Percentiles rank a stretch among this genome's conserved stretches.
Evolutionary conservation across 1,140 invertebrate genomes (phyloP).

Genomic region (Solen grandis): DNA sequence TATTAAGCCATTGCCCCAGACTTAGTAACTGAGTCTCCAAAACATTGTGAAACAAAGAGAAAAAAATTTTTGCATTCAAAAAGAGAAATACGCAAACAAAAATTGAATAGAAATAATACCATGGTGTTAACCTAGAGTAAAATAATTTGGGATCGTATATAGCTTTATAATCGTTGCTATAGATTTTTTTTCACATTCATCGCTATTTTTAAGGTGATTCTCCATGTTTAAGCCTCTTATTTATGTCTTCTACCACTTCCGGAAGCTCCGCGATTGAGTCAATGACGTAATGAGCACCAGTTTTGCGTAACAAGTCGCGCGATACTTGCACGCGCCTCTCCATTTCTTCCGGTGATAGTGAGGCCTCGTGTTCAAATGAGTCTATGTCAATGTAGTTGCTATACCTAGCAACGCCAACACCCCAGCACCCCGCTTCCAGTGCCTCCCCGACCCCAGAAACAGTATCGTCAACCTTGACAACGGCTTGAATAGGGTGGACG

Average conservation of each 20-base stretch:
- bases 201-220: constrained; percentile 78
- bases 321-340: constrained; percentile 66
- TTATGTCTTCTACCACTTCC: constrained; percentile 79
- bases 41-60: too few species aligned
- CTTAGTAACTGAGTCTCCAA: too few species aligned
- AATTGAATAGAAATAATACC: too few species aligned
- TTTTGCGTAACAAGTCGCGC: constrained; percentile 75
- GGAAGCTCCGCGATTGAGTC: constrained; percentile 79
- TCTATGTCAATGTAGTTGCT: constrained; percentile 81
- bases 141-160: too few species aligned
- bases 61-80: too few species aligned
- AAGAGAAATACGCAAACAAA: too few species aligned
- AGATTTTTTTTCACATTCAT: too few species aligned
- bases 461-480: constrained; percentile 81
- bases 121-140: too few species aligned
- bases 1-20: too few species aligned
- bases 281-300: constrained; percentile 81
- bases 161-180: too few species aligned
- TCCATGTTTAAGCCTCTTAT: constrained; percentile 75
- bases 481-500: constrained; percentile 78
- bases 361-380: constrained; percentile 74
- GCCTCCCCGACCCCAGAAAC: constrained; percentile 80
- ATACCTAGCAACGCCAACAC: constrained; percentile 79
- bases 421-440: constrained; percentile 81
- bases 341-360: constrained; percentile 74